Evolutionary conservation across 2,888 invertebrate species (phyloP).

Genomic region (Ormyrus pomaceus): DNA sequence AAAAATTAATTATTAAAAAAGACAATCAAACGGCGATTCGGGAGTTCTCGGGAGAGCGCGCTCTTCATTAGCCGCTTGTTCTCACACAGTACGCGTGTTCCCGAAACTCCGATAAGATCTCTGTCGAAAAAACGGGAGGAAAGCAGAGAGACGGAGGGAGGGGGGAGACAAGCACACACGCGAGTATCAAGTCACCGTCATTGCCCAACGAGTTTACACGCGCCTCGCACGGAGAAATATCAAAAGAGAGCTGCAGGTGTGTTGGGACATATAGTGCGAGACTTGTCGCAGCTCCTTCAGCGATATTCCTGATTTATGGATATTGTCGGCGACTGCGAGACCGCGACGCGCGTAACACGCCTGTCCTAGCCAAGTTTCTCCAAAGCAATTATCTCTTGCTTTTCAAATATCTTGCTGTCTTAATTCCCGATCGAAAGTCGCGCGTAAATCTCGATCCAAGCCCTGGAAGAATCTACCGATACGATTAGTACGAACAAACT

Average conservation of each 20-base stretch:
- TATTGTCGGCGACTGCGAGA: conserved; percentile 61
- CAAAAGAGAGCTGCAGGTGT: conserved; percentile 31
- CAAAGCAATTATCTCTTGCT: not conserved
- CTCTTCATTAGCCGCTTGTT: conserved; percentile 68
- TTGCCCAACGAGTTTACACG: conserved; percentile 68
- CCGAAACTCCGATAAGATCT: conserved; percentile 68
- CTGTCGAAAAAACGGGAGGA: conserved; percentile 40
- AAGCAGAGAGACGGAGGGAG: not conserved
- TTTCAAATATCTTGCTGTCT: not conserved
- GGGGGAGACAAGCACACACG: not conserved
- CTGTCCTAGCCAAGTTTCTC: too few relatives aligned
- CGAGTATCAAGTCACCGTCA: conserved; percentile 52
- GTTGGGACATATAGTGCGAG: conserved; percentile 48
- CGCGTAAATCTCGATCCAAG: conserved; percentile 26
- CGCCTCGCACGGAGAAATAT: conserved; percentile 23
- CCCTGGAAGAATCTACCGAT: conserved; percentile 36
- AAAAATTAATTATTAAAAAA: conserved; percentile 51
- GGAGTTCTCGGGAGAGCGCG: conserved; percentile 54
- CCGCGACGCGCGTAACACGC: conserved; percentile 35
- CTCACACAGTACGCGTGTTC: conserved; percentile 71
- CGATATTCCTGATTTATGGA: conserved; percentile 71
- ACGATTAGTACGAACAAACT: conserved; percentile 16
- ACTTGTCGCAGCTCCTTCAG: conserved; percentile 62
- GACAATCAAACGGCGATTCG: conserved; percentile 53
- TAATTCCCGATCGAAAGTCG: not conserved